Base-by-base conservation (phyloP, 64 coral and sea anemone genomes). In the Porites lutea region DNA sequence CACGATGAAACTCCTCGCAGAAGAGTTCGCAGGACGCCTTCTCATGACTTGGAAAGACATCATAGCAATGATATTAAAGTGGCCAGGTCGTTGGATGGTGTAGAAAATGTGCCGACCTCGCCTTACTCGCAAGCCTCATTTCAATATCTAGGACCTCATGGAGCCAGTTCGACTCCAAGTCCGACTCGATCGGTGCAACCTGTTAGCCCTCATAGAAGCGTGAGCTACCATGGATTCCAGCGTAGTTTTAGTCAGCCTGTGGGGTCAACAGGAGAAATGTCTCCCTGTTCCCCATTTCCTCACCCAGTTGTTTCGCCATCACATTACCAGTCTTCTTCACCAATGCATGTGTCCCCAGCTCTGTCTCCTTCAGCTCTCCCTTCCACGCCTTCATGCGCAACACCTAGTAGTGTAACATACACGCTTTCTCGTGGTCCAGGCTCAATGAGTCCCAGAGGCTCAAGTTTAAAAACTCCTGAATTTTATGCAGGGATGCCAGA, bases 1-100 rank as follows among this genome's bases (percentile, higher is more conserved):
- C 95, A 96, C 90, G 95, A 97, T 94, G 95, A 97, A 94, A 94
- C 95, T 91, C 95, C 92, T 88, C 92, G 95, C 63, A 93, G 95
- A 91, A 86, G 92, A 97, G 89, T 88, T 97, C 95, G 95, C 82
- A 92, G 95, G 75, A 86, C 92, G 50, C 93, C 91, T 14, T 97
- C 95, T 82, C 95, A 97, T 68, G 95, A 97, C 74, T 75, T 74
- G 63, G 95, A 97, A 90, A 87, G 95, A 87, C 92, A 91, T 94
- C 95, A 90, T 57, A 79, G 77, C 47, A 94, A 69, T 94, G 95
- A 96, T 19, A 78, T 85, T 13, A 96, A 96, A 93, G 27, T 60
- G 63, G 90, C 59, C 13, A 93, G 95, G 85, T 65, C 71, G 52
- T 81, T 83, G 19, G 95, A 96, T 8, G 93, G 94, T 71, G 71